Conservation (phyloP, 2,888 invertebrate species). For the Pachymerium ferrugineum region DNA sequence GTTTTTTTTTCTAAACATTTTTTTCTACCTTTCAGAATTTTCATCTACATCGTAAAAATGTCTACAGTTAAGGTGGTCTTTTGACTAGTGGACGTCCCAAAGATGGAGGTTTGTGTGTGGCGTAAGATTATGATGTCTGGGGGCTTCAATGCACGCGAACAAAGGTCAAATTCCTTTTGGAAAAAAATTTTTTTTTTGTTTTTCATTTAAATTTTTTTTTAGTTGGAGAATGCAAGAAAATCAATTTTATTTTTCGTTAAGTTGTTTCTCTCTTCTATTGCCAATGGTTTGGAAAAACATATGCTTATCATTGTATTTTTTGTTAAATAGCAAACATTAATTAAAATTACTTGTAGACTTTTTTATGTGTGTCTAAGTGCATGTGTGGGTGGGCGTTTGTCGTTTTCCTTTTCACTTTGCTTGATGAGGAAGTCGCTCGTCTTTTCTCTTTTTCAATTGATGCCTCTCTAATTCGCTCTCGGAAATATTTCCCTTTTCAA, state of each 20-base stretch:
- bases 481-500: slow-evolving; percentile 28
- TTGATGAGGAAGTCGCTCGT: slow-evolving; percentile 5
- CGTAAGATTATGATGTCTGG: slow-evolving; percentile 4
- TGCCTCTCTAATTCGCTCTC: slow-evolving; percentile 23
- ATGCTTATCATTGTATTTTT: not conserved
- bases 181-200: not conserved
- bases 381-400: slow-evolving; percentile 1
- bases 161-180: not conserved
- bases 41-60: slow-evolving; percentile 5
- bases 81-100: not conserved
- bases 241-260: not conserved
- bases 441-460: slow-evolving; percentile 20
- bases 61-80: slow-evolving; percentile 1
- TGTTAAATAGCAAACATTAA: not conserved
- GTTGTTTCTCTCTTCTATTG: not conserved
- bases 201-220: not conserved
- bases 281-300: slow-evolving; percentile 9
- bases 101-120: slow-evolving; percentile 17
- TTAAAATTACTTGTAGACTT: slow-evolving; percentile 16
- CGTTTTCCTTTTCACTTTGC: slow-evolving; percentile 10
- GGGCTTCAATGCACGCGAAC: not conserved
- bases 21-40: not conserved
- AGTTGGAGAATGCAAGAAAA: not conserved
- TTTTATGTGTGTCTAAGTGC: slow-evolving; percentile 15
- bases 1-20: not conserved